Conservation (phyloP, 2,888 invertebrate species). For the Malachius bipustulatus region DNA sequence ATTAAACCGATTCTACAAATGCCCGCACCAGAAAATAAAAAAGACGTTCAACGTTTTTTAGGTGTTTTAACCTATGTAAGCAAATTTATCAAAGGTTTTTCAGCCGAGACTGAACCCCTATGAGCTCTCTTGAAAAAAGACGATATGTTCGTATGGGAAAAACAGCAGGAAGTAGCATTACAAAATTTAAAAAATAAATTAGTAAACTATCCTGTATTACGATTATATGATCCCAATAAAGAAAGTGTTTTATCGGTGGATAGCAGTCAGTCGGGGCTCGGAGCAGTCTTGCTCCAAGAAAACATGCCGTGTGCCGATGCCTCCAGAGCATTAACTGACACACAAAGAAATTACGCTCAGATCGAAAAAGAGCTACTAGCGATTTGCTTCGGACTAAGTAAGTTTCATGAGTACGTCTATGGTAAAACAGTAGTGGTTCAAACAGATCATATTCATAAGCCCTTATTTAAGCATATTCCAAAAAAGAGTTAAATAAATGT, state of each 20-base stretch:
- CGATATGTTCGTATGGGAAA: slow-evolving; percentile 5
- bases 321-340: no score
- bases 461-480: slow-evolving; percentile 8
- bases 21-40: slow-evolving; percentile 5
- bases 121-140: slow-evolving; percentile 9
- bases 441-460: slow-evolving; percentile 16
- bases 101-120: slow-evolving; percentile 7
- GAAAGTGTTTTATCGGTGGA: slow-evolving; percentile 6
- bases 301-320: no score
- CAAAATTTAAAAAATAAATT: slow-evolving; percentile 10
- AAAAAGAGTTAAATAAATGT: slow-evolving; percentile 6
- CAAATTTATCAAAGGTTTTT: slow-evolving; percentile 6
- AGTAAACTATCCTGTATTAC: slow-evolving; percentile 4
- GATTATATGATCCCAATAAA: slow-evolving; percentile 7
- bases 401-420: slow-evolving; percentile 26
- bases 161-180: slow-evolving; percentile 11
- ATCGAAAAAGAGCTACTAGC: slow-evolving; percentile 28
- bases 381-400: slow-evolving; percentile 24
- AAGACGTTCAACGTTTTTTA: neutral
- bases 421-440: slow-evolving; percentile 13
- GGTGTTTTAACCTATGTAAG: no score
- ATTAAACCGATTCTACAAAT: slow-evolving; percentile 10
- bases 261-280: slow-evolving; percentile 14
- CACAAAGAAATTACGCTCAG: no score
- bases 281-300: slow-evolving; percentile 25